These are phyloP conservation scores for Antheraea mylitta DNA, from an alignment of 1,140 invertebrate species.

Conservation along the genomic window DNA sequence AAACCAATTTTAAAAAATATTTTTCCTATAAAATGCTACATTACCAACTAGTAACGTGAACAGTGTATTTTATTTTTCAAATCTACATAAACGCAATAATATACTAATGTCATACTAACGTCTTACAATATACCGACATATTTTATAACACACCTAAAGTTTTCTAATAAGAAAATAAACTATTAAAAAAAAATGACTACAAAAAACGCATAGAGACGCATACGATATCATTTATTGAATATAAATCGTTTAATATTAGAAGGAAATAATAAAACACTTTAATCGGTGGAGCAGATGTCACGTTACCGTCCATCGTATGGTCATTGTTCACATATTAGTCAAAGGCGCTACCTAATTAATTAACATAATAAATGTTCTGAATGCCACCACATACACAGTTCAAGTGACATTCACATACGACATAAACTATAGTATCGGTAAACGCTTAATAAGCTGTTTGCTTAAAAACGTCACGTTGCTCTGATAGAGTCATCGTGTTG, in stretches of 20 bases:
- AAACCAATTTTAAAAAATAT: no score
- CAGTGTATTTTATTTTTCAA: no score
- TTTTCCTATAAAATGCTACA: no score
- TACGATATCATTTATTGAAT: background rate
- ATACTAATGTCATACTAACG: no score
- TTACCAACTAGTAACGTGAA: no score
- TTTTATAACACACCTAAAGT: no score
- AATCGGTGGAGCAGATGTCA: slow-evolving; percentile 17
- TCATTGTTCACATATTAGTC: slow-evolving; percentile 20
- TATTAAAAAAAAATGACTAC: no score
- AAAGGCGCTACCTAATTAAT: slow-evolving; percentile 16
- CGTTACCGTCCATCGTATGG: background rate
- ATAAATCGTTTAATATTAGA: slow-evolving; percentile 12
- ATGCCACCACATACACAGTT: slow-evolving; percentile 5
- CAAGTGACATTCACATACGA: background rate
- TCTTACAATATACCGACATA: no score
- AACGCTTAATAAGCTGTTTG: background rate
- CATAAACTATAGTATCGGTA: background rate
- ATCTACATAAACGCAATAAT: no score
- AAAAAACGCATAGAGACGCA: no score
- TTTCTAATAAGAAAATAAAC: no score
- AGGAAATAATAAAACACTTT: slow-evolving; percentile 28
- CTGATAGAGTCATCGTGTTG: background rate
- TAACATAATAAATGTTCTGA: slow-evolving; percentile 22
- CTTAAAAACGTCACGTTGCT: background rate